Evolutionary conservation across 2,113 vertebrate genomes (phyloP).

Genomic region (Oophaga pumilio): DNA sequence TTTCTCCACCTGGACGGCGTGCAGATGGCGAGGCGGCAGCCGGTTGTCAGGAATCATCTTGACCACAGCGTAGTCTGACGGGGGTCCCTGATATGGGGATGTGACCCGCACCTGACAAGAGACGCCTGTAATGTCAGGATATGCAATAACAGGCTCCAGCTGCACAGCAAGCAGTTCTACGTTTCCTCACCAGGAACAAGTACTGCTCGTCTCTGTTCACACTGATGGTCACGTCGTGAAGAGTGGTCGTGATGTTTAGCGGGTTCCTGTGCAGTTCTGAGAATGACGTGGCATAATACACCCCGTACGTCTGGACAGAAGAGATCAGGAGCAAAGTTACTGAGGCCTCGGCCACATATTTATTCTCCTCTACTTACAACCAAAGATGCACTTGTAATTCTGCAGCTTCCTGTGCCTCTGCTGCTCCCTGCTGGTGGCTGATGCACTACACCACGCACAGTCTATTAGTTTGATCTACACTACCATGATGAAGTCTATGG

Average conservation of each 20-base stretch:
- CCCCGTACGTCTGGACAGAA: conserved; percentile 77
- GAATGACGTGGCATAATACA: conserved; percentile 94
- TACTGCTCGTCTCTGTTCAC: conserved; percentile 91
- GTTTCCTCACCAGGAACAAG: conserved; percentile 84
- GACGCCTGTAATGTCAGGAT: not conserved
- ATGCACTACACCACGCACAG: no score
- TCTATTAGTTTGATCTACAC: no score
- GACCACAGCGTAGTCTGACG: conserved; percentile 85
- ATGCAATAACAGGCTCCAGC: not conserved
- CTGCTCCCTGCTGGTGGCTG: no score
- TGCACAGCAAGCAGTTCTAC: not conserved
- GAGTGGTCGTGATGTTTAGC: conserved; percentile 67
- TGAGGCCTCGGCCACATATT: not conserved
- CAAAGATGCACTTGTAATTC: no score
- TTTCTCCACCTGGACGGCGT: conserved; percentile 78
- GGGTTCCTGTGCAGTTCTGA: conserved; percentile 89
- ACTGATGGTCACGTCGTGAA: conserved; percentile 77
- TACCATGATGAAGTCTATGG: not conserved
- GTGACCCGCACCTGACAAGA: conserved; percentile 82
- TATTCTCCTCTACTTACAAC: no score
- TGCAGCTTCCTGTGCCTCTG: no score
- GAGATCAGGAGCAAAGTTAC: not conserved
- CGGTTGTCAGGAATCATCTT: conserved; percentile 95
- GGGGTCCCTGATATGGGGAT: conserved; percentile 86
- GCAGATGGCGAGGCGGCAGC: conserved; percentile 92